Conservation (phyloP, 2,888 invertebrate species). For the Synergus laeviventris region DNA sequence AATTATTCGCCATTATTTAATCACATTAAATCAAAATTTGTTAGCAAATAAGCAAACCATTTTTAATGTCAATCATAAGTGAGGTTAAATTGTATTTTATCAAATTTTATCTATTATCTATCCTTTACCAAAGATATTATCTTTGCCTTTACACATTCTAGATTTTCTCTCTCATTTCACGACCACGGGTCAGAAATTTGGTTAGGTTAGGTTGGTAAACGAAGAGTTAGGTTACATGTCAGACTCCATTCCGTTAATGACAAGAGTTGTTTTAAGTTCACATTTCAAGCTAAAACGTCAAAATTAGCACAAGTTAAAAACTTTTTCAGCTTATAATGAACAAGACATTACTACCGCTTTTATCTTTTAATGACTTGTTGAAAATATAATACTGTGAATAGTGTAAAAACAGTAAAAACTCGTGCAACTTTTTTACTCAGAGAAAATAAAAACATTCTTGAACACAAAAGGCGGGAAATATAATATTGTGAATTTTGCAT, state of each 20-base stretch:
- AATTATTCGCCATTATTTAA: slow-evolving; percentile 58
- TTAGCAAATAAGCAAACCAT: neutral
- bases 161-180: no score
- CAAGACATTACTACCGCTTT: neutral
- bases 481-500: neutral
- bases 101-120: no score
- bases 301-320: neutral
- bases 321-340: neutral
- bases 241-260: neutral
- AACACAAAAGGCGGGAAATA: neutral
- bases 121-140: no score
- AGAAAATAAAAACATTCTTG: neutral
- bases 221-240: neutral
- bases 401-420: neutral
- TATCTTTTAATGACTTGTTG: neutral
- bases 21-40: neutral
- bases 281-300: neutral
- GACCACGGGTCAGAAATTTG: no score
- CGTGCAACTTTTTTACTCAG: neutral
- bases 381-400: neutral
- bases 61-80: neutral
- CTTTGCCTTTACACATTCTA: no score
- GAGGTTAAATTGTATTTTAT: neutral
- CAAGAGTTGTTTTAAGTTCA: neutral
- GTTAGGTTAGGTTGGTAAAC: neutral